Base-by-base conservation (phyloP, 2,888 invertebrate genomes). In the Neoitamus cyanurus region DNA sequence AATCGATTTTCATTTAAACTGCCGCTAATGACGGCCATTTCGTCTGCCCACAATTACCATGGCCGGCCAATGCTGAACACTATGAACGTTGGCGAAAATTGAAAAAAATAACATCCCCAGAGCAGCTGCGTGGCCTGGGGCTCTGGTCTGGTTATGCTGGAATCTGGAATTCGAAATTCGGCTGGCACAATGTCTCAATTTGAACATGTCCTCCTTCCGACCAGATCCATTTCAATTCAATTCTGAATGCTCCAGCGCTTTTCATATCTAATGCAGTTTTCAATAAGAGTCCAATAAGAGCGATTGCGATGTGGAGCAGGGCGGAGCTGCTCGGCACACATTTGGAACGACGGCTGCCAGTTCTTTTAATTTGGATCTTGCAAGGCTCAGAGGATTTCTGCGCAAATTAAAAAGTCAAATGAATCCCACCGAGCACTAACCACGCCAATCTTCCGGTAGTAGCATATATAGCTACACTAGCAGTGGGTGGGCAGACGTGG, bases 261-360 rank as follows among this genome's bases (percentile, higher is more conserved):
- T 58, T 58, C 58, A 58, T 58, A 58, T 58, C 58, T 58, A 58
- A 58, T 58, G 58, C 20, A 58, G 58, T 58, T 58, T 58, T 58
- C 58, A 58, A 58, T 58, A 58, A 58, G 25, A 58, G 58, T 25
- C 58, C 58, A 58, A 58, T 58, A 58, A 58, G 58, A 25, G 15
- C 1, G 9, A n/a, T 42, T n/a, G 42, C 31, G 31, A 31, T 2
- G 5, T 31, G 31, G 31, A 31, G 5, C 2, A n/a, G n/a, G n/a
- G n/a, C 5, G 42, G 5, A n/a, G 42, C 3, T 5, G 15, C 4
- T 3, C 0, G 42, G n/a, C n/a, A 1, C 25, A 58, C 20, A 58
- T 58, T 20, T 58, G 58, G 25, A 58, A 15, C 7, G 58, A 25
- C 25, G 9, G 58, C 25, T 58, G 9, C 25, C 58, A 25, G 58